Conservation (phyloP, 2,888 invertebrate species). For the Lithosia quadra region DNA sequence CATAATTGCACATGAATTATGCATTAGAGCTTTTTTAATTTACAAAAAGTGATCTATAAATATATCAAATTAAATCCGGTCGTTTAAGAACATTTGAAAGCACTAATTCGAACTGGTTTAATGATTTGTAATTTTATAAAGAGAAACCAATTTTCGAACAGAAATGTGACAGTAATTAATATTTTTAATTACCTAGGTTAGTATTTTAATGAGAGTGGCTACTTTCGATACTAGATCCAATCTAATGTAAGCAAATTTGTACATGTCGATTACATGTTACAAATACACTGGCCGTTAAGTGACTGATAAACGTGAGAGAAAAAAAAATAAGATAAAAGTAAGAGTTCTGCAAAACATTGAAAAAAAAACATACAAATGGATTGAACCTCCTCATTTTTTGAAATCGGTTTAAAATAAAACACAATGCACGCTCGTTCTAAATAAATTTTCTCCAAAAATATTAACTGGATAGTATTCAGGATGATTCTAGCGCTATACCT, state of each 20-base stretch:
- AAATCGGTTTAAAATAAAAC: too few species aligned
- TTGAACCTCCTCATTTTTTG: too few species aligned
- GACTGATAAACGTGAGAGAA: too few species aligned
- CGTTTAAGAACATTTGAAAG: not conserved
- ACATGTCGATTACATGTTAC: not conserved
- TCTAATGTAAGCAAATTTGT: not conserved
- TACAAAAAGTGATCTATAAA: not conserved
- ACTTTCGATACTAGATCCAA: not conserved
- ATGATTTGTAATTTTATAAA: not conserved
- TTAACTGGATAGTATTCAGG: too few species aligned
- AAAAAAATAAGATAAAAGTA: too few species aligned
- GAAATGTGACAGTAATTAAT: not conserved
- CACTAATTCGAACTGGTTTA: not conserved
- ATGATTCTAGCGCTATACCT: too few species aligned
- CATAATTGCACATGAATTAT: slow-evolving; percentile 1
- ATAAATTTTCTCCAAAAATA: too few species aligned
- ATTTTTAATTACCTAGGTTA: not conserved
- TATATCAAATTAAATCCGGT: not conserved
- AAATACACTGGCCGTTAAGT: too few species aligned
- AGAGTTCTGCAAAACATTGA: too few species aligned
- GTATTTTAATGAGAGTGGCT: not conserved
- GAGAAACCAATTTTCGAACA: not conserved
- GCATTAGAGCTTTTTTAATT: not conserved
- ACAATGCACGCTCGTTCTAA: too few species aligned
- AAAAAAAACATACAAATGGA: too few species aligned